These are phyloP conservation scores for Chymomyza fuscimana DNA, from an alignment of 2,888 invertebrate genomes.

Conservation along the genomic window DNA sequence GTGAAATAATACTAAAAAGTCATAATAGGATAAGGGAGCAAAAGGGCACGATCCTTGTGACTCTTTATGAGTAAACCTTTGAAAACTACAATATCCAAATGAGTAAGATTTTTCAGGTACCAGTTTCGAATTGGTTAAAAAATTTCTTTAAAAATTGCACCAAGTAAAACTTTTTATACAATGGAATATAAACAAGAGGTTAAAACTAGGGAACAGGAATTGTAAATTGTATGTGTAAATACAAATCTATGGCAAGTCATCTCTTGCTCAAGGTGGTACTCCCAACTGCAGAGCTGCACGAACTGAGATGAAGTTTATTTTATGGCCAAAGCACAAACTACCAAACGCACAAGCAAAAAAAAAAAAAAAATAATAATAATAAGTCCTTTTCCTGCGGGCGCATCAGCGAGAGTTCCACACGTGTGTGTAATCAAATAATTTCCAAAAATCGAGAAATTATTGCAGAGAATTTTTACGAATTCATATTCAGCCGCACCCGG, in stretches of 20 bases:
- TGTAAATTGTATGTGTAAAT: neutral
- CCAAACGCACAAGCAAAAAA: slow-evolving; percentile 28
- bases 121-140: too few species aligned
- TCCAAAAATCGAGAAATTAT: slow-evolving; percentile 77
- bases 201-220: neutral
- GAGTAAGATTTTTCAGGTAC: too few species aligned
- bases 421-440: slow-evolving; percentile 79
- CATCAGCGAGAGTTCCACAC: slow-evolving; percentile 56
- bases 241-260: neutral
- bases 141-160: too few species aligned
- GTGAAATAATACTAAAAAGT: too few species aligned
- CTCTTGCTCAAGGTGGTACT: neutral
- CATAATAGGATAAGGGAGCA: too few species aligned
- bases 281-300: slow-evolving; percentile 54
- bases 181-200: neutral
- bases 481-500: slow-evolving; percentile 55
- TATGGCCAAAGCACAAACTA: slow-evolving; percentile 49
- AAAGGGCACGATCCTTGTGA: too few species aligned
- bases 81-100: too few species aligned
- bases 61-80: too few species aligned
- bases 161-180: neutral
- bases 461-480: slow-evolving; percentile 71
- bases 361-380: slow-evolving; percentile 14
- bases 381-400: slow-evolving; percentile 37
- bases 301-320: slow-evolving; percentile 73